Base-by-base conservation (phyloP, 2,888 invertebrate genomes). In the Leptopterna dolabrata region DNA sequence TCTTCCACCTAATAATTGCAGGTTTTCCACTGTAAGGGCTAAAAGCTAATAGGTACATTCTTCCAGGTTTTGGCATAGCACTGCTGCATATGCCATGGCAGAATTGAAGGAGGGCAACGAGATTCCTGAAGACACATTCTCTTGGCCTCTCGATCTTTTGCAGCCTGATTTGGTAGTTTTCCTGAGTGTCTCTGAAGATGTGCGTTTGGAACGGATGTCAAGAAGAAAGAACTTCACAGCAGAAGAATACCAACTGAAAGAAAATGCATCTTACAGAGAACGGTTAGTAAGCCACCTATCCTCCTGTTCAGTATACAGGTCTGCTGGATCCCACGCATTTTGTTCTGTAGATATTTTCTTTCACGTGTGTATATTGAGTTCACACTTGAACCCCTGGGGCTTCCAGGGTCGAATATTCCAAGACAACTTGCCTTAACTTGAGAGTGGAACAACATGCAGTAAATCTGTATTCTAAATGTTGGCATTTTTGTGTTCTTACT, bases 21-120 rank as follows among this genome's bases (percentile, higher is more conserved):
- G 3, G 11, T 11, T 19, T 6, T 55, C 11, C 55, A 36, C 16
- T 41, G 24, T 29, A 7, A 27, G 2, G 13, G 14, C 3, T 76
- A 29, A 36, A 36, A 36, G 36, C 36, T 36, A 36, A 2, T 36
- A 4, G 7, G 36, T 41, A 0, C 29, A 6, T 76, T 1, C 27
- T 85, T 30, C 9, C 88, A 92, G 93, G 89, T 93, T 91, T 89
- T 93, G 93, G 93, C 92, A 93, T 90, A 93, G 93, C 16, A 93
- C 93, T 13, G 91, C 91, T n/a, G 92, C 92, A 0, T 92, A 91
- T 90, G 92, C 92, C 0, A 89, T 92, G 47, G 92, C 92, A 0
- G 90, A 91, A 87, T 71, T 90, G 78, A 90, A 90, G 27, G 90
- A 91, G 86, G 73, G 89, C 81, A 90, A 90, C 29, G 88, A 89